These are phyloP conservation scores for Actenoides hombroni DNA, from an alignment of 2,113 vertebrate species.

Conservation along the genomic window DNA sequence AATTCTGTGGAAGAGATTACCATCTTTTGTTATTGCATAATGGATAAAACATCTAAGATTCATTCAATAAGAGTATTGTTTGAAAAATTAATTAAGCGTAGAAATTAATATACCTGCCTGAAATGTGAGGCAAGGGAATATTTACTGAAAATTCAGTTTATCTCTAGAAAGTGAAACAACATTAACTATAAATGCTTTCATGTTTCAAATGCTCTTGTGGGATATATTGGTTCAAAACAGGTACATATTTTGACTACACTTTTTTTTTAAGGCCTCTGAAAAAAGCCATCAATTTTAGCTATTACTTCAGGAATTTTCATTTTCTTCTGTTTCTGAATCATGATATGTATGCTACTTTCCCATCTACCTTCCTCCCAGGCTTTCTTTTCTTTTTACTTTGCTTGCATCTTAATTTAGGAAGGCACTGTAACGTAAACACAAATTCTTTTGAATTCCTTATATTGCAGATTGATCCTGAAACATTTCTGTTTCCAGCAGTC, in stretches of 20 bases:
- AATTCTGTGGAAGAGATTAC: background rate
- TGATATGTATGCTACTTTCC: background rate
- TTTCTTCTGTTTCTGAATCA: background rate
- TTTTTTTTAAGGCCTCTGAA: background rate
- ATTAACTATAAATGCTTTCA: background rate
- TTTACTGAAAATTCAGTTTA: background rate
- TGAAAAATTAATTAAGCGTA: conserved; percentile 15
- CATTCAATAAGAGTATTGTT: background rate
- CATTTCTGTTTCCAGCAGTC: background rate
- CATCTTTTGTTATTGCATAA: accelerated
- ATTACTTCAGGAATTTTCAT: background rate
- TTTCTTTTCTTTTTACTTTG: background rate
- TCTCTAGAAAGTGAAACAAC: background rate
- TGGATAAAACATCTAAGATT: background rate
- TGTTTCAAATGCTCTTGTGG: background rate
- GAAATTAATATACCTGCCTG: background rate
- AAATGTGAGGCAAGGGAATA: background rate
- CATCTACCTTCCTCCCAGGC: background rate
- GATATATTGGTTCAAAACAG: background rate
- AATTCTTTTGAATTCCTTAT: background rate
- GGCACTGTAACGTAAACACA: background rate
- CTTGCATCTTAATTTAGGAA: background rate
- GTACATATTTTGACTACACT: background rate
- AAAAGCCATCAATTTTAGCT: background rate
- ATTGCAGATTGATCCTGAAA: background rate